Evolutionary conservation across 2,797 vertebrate species (phyloP).

Genomic region (Spinus olivaceus): DNA sequence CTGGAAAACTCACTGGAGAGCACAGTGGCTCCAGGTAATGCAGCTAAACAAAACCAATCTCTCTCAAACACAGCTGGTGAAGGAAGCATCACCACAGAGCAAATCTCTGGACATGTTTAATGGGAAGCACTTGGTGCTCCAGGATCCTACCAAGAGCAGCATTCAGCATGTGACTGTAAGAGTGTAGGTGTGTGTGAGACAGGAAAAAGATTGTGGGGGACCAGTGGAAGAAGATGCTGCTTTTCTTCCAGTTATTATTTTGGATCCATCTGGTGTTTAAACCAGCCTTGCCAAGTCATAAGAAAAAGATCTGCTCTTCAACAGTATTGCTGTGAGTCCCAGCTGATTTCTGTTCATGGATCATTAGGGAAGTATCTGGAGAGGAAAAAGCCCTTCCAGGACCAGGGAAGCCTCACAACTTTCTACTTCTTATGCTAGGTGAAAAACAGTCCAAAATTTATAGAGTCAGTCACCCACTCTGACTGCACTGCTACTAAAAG

Average conservation of each 20-base stretch:
- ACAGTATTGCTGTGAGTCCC: background rate
- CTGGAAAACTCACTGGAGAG: background rate
- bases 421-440: background rate
- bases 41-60: background rate
- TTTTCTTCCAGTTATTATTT: constrained; percentile 43
- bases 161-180: background rate
- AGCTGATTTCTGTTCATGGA: background rate
- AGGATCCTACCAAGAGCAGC: background rate
- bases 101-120: background rate
- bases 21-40: accelerated
- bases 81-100: background rate
- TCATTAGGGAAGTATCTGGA: background rate
- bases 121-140: background rate
- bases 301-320: constrained; percentile 1
- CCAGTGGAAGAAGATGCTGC: background rate
- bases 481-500: background rate
- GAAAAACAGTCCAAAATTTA: background rate
- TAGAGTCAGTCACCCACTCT: background rate
- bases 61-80: background rate
- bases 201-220: constrained; percentile 1
- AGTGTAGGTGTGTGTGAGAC: constrained; percentile 39
- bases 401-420: background rate
- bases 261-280: constrained; percentile 52
- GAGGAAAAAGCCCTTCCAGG: background rate
- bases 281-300: constrained; percentile 12